Base-by-base conservation (phyloP, 2,113 vertebrate genomes). In the Ictalurus furcatus region DNA sequence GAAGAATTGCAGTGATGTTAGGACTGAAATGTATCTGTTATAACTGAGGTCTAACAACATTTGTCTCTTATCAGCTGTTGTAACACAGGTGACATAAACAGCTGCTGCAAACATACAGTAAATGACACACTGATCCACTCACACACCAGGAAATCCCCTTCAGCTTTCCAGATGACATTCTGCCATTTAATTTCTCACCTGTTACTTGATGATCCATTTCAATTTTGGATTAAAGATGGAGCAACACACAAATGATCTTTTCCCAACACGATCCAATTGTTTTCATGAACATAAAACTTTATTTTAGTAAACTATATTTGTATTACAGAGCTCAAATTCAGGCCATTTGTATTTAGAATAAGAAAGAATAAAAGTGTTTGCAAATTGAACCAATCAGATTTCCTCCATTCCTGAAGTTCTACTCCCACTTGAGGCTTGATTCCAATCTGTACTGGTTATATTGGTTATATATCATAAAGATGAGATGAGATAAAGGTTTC, bases 11-110 rank as follows among this genome's bases (percentile, higher is more conserved):
- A 0, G 25, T 74, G 58, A 28, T 54, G 59, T 56, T 40, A 69
- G 44, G 11, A 61, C 7, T 48, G 34, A 88, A 74, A 78, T 21
- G 37, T 80, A 28, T 56, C 7, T 30, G 23, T 56, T 56, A 30
- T 56, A 56, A 56, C 13, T 59, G 71, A 34, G 74, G 85, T 59
- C 73, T 78, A 58, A 74, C 30, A 58, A 30, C 19, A 12, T 25
- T 52, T 6, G 48, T n/a, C 25, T 48, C 19, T 23, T 25, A 59
- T 74, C 85, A 52, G 34, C 58, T 65, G 54, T 40, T 21, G 28
- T 73, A 61, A 30, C 40, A 65, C 25, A 78, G 40, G 37, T 87
- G 85, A 87, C 85, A 79, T 87, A 79, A 87, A 44, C 85, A 87
- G 85, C 58, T 87, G 85, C 76, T 61, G 2, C 37, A 40, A 28